Percentiles rank a stretch among this genome's conserved stretches.
Conservation (phyloP, 2,888 invertebrate species). For the Zhuqinia jingwanae region DNA sequence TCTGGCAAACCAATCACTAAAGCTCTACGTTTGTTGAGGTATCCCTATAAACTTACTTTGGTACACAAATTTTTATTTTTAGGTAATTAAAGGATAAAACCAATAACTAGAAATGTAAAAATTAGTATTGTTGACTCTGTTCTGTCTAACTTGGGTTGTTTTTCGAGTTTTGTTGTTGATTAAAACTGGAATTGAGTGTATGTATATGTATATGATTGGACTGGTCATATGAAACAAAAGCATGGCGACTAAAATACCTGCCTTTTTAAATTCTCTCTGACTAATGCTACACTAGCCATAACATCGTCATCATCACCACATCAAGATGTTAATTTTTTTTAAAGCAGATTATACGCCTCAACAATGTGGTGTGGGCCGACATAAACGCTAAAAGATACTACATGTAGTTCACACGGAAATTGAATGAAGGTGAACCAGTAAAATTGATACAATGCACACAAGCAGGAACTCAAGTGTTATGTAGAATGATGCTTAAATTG, state of each 20-base stretch:
- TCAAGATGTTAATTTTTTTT: neutral
- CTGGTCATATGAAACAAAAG: neutral
- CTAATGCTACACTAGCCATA: neutral
- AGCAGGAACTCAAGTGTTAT: conserved; percentile 53
- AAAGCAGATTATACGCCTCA: too few relatives aligned
- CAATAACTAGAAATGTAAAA: too few relatives aligned
- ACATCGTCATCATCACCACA: conserved; percentile 1
- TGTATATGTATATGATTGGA: conserved; percentile 4
- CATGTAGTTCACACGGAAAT: conserved; percentile 66
- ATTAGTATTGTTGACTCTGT: too few relatives aligned
- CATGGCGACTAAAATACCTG: conserved; percentile 22
- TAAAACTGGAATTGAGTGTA: too few relatives aligned
- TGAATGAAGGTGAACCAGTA: conserved; percentile 69
- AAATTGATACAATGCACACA: neutral
- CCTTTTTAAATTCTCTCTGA: conserved; percentile 42
- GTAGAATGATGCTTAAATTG: neutral
- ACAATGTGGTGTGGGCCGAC: conserved; percentile 16
- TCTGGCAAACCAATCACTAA: too few relatives aligned
- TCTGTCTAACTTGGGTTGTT: too few relatives aligned
- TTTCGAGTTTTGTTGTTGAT: too few relatives aligned
- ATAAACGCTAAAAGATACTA: neutral
- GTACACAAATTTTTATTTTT: too few relatives aligned
- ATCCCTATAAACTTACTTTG: too few relatives aligned
- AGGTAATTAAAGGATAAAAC: too few relatives aligned
- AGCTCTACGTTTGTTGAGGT: too few relatives aligned